Evolutionary conservation across 2,888 invertebrate species (phyloP), one percentile per base, ranked within the genome.

Genomic region (Ophonus ardosiacus): DNA sequence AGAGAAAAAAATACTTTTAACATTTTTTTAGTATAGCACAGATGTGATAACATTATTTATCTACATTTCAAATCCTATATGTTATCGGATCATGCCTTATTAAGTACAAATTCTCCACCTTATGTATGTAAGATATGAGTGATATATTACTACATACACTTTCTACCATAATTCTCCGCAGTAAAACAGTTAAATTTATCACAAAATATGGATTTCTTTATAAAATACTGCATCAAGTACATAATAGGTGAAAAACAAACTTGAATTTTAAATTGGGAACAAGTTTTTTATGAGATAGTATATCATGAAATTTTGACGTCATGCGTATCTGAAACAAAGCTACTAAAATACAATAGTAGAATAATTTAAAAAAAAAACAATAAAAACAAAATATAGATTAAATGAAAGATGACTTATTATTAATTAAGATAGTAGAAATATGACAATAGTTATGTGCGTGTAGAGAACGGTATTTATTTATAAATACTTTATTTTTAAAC

Each of bases 191-290:
- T 56, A 56, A 10, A 57, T 57, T 15, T 59, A 15, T 15, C 15
- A 18, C 17, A 18, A 59, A 8, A 59, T 59, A 59, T 59, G 59
- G 18, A 59, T 59, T 43, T 59, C 17, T 59, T 0, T 2, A 59
- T 18, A 59, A 59, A 59, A 59, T 59, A 18, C 17, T 59, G 59
- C 17, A 59, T 17, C 13, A 59, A 59, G 59, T 15, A 59, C 15
- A 5, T 43, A 43, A 24, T 24, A 43, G 43, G 43, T 6, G 43
- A 59, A 13, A 59, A 61, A 17, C 0, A 0, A 18, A 61, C 17
- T 7, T 15, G 59, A 61, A 61, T 18, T 17, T 61, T 61, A 61
- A 61, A 61, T 61, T 18, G 8, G 59, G 59, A 61, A 61, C 59
- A 61, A 18, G 15, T 61, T 61, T 51, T 51, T 51, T 51, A 43